Evolutionary conservation across 1,140 invertebrate species (phyloP).

Genomic region (Pogonognathellus flavescens): DNA sequence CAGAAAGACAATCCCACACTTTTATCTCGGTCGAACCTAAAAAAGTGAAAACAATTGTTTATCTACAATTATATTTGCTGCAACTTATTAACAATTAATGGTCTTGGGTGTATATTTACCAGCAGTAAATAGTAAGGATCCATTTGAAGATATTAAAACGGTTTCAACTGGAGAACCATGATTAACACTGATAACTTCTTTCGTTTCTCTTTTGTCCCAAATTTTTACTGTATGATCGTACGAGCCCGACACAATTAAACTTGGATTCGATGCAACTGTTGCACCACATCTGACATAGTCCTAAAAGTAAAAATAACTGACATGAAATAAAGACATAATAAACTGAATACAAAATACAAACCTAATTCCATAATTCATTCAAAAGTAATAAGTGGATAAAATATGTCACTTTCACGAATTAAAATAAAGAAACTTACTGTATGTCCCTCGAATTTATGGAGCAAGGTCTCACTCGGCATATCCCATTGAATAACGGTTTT

Average conservation of each 20-base stretch:
- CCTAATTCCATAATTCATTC: too few species aligned
- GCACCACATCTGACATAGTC: conserved; percentile 88
- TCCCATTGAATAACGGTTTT: conserved; percentile 92
- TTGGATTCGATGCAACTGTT: conserved; percentile 80
- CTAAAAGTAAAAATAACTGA: conserved; percentile 67
- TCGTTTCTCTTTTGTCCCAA: conserved; percentile 85
- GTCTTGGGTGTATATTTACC: too few species aligned
- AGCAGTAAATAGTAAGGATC: conserved; percentile 91
- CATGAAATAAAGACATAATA: conserved; percentile 38
- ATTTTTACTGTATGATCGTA: conserved; percentile 93
- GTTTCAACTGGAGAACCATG: conserved; percentile 93
- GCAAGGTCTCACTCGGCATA: conserved; percentile 84
- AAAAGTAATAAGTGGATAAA: background rate
- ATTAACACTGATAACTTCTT: conserved; percentile 81
- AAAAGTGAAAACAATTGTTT: conserved; percentile 7
- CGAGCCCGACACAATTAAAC: conserved; percentile 87
- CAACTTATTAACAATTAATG: background rate
- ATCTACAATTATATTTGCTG: background rate
- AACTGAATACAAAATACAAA: too few species aligned
- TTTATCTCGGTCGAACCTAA: conserved; percentile 89
- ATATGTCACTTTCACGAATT: conserved; percentile 8
- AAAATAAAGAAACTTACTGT: conserved; percentile 69
- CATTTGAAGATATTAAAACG: conserved; percentile 88
- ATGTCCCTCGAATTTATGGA: conserved; percentile 79
- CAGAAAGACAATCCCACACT: conserved; percentile 92